These are phyloP conservation scores for Molorchus minor DNA, from an alignment of 2,888 invertebrate genomes.

Conservation along the genomic window DNA sequence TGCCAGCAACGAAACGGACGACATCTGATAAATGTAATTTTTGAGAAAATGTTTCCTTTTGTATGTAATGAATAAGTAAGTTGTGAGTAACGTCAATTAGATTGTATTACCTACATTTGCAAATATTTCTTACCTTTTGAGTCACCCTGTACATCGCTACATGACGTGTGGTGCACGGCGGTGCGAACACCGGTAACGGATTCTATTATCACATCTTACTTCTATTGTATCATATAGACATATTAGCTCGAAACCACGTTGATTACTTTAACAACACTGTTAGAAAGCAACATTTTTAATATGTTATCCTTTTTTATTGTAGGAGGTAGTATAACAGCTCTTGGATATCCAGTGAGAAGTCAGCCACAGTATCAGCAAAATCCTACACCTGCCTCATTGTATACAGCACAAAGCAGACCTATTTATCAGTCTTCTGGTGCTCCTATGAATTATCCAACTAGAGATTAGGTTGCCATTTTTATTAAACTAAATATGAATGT, in stretches of 20 bases:
- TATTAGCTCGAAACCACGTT: too few relatives aligned
- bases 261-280: too few relatives aligned
- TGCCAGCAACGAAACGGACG: background rate
- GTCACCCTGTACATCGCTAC: background rate
- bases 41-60: background rate
- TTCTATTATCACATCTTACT: too few relatives aligned
- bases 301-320: constrained; percentile 12
- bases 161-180: too few relatives aligned
- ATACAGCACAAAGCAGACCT: constrained; percentile 59
- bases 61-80: background rate
- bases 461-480: too few relatives aligned
- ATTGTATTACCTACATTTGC: background rate
- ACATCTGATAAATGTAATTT: background rate
- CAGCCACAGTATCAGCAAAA: constrained; percentile 63
- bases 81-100: background rate
- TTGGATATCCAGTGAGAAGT: constrained; percentile 82
- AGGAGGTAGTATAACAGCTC: constrained; percentile 80
- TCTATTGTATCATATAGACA: too few relatives aligned
- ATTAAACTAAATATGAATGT: too few relatives aligned
- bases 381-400: constrained; percentile 55
- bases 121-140: background rate
- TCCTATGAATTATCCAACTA: constrained; percentile 49
- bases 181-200: too few relatives aligned
- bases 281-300: too few relatives aligned
- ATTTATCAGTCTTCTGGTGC: constrained; percentile 58